Evolutionary conservation across 2,888 invertebrate species (phyloP), one percentile per base, ranked within the genome.

Genomic region (Eudasyphora cyanicolor): DNA sequence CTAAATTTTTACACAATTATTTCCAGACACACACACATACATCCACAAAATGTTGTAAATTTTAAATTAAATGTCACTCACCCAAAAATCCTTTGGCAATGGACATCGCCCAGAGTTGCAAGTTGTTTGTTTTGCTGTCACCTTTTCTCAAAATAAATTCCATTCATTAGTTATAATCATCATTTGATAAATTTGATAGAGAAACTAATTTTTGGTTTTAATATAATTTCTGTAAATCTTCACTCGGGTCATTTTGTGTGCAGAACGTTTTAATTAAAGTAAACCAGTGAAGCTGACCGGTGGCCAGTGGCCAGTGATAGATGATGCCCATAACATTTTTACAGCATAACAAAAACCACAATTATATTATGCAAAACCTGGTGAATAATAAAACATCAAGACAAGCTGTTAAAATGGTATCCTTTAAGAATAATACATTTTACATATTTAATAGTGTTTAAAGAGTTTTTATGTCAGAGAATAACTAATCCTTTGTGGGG

Each of bases 1-100:
- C 35, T 77, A 49, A 71, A 62, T 62, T 78, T 77, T 45, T 14
- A 60, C 69, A 69, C 38, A 57, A 69, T n/a, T 29, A 57, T 42
- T 35, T 27, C 54, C 35, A 51, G 19, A 14, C 38, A 12, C 38
- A 38, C 12, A 38, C 38, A 38, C 38, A 38, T 38, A 38, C 38
- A 38, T 10, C 4, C 49, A 49, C 49, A 49, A 19, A 49, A 21
- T 54, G 27, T 67, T 67, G 67, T 67, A 67, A 42, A 67, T 67
- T 67, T 38, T 14, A 67, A 67, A 67, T 67, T 38, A 67, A 67
- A 67, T 67, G 67, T 67, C 67, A 67, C 42, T 67, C 67, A 67
- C 27, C 27, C 27, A 57, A n/a, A 2, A 14, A 24, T 24, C 12
- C 57, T 24, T 14, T 24, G 1, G 57, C n/a, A n/a, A n/a, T n/a